A percentile compares a stretch with the other conserved stretches of the same genome.
phyloP scores from a whole-genome alignment of 2,888 invertebrate genomes.

The Drepanosiphum platanoidis region DNA sequence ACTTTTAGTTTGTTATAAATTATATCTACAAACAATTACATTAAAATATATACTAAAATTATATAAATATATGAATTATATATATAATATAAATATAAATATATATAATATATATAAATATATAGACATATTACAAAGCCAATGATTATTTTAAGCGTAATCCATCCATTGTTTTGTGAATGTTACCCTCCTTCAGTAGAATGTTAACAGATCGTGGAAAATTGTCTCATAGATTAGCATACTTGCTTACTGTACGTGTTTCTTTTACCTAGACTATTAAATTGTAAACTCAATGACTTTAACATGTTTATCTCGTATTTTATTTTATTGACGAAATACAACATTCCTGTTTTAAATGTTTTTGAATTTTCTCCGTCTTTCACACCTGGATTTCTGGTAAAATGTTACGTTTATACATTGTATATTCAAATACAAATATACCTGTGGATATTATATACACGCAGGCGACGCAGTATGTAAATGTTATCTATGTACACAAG shows the following conservation, averaged over 20 bases:
- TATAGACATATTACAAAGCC: slow-evolving; percentile 45
- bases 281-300: slow-evolving; percentile 53
- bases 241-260: slow-evolving; percentile 51
- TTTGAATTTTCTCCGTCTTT: slow-evolving; percentile 14
- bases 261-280: slow-evolving; percentile 43
- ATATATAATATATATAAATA: slow-evolving; percentile 42
- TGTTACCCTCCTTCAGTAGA: slow-evolving; percentile 46
- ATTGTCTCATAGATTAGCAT: slow-evolving; percentile 51
- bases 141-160: slow-evolving; percentile 53
- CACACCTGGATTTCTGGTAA: not conserved
- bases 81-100: slow-evolving; percentile 48
- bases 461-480: no score
- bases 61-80: slow-evolving; percentile 53
- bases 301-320: slow-evolving; percentile 52
- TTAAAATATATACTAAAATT: slow-evolving; percentile 58
- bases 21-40: slow-evolving; percentile 52
- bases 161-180: slow-evolving; percentile 59
- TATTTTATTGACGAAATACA: slow-evolving; percentile 57
- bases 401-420: not conserved
- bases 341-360: slow-evolving; percentile 49
- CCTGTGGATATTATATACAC: no score
- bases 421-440: not conserved
- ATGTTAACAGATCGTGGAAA: slow-evolving; percentile 51
- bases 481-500: slow-evolving; percentile 15
- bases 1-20: slow-evolving; percentile 59